These are phyloP conservation scores for Argya squamiceps DNA, from an alignment of 2,797 vertebrate species.

Conservation along the genomic window DNA sequence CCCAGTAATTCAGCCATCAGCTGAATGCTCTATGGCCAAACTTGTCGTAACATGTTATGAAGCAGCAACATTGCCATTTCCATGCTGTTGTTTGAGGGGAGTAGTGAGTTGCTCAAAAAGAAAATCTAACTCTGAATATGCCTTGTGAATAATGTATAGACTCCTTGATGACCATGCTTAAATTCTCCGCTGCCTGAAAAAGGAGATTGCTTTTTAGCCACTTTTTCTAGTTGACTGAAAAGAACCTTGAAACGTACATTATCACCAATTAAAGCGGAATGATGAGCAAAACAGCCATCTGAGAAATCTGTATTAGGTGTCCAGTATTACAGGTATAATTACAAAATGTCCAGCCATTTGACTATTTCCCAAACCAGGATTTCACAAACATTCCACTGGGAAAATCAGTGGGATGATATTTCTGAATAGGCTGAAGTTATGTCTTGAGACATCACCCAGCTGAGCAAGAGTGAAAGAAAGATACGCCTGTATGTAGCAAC, in stretches of 20 bases:
- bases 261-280: neutral
- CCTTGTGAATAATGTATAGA: neutral
- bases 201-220: neutral
- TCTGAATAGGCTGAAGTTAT: neutral
- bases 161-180: neutral
- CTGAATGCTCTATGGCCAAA: neutral
- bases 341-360: neutral
- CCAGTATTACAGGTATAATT: neutral
- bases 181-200: neutral
- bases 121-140: neutral
- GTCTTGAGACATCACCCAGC: neutral
- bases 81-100: neutral
- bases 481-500: neutral
- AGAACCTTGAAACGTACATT: neutral
- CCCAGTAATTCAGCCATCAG: neutral
- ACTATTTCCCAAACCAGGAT: neutral
- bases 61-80: neutral
- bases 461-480: neutral
- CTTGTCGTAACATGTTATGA: neutral
- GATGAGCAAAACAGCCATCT: rapidly evolving
- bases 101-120: neutral
- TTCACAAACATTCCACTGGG: neutral
- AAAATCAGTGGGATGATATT: neutral
- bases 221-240: neutral
- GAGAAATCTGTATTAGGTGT: neutral